Evolutionary conservation across 2,888 invertebrate species (phyloP).

Genomic region (Cryptops parisi): DNA sequence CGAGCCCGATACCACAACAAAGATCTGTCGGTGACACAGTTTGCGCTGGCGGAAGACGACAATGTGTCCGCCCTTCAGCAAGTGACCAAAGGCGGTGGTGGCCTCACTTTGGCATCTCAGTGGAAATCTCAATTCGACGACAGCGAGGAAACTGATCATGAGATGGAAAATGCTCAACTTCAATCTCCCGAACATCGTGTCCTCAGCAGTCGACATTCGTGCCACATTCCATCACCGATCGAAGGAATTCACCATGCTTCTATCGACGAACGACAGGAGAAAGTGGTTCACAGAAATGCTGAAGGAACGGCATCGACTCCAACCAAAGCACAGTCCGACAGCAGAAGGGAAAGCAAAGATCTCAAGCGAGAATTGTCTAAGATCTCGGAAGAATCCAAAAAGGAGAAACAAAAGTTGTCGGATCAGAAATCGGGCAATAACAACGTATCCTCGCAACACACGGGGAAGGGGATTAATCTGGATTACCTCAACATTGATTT

Average conservation of each 20-base stretch:
- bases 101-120: conserved; percentile 72
- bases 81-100: conserved; percentile 72
- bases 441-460: neutral
- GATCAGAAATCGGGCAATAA: neutral
- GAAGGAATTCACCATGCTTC: conserved; percentile 4
- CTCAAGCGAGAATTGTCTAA: conserved; percentile 11
- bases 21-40: conserved; percentile 75
- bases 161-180: conserved; percentile 71
- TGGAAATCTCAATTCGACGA: conserved; percentile 96
- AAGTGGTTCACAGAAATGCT: neutral
- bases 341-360: conserved; percentile 6
- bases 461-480: neutral
- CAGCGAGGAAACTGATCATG: conserved; percentile 85
- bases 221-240: conserved; percentile 12
- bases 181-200: conserved; percentile 42
- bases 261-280: conserved; percentile 9
- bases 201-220: conserved; percentile 8
- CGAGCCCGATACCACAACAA: conserved; percentile 28
- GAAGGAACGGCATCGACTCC: conserved; percentile 3
- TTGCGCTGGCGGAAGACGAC: conserved; percentile 84
- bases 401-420: neutral
- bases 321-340: conserved; percentile 2
- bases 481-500: conserved; percentile 18
- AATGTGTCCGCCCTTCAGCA: conserved; percentile 78
- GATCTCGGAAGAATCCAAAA: conserved; percentile 10